Evolutionary conservation across 2,797 vertebrate genomes (phyloP), one percentile per base, ranked within the genome.

Genomic region (Psittacula echo): DNA sequence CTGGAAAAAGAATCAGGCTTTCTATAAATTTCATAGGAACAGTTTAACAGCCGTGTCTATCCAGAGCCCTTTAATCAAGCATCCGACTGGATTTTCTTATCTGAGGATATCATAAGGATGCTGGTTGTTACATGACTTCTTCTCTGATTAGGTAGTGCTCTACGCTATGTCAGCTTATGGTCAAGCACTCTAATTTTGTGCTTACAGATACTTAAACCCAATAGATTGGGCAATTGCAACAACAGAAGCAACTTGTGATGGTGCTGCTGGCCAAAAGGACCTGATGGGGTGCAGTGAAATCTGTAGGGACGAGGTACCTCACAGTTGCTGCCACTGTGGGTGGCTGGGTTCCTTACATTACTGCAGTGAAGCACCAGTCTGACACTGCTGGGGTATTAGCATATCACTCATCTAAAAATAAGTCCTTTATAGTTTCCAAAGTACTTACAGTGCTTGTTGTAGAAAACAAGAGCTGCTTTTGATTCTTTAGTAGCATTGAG

Each of bases 381-480:
- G 3, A 15, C n/a, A 3, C 66, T 85, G 51, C 62, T 79, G 85
- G 29, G 66, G 3, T 61, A 34, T 89, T 72, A 29, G 42, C 60
- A 7, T 47, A 83, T 50, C 93, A 20, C 30, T 91, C 72, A 56
- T 4, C 44, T 67, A 17, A 51, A 89, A 91, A 13, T 9, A 90
- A 87, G 51, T 37, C 51, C 80, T 92, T 66, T 74, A 16, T 8
- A 26, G 44, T 65, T 85, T 82, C 27, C 44, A 6, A 34, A 85
- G 85, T 66, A 58, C 61, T 60, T 71, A 6, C 9, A 58, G 27
- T 53, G 48, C 65, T 85, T 32, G 45, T 24, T 73, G 83, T 37
- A 72, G 77, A 42, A 62, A 93, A 81, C 82, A 94, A 13, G 74
- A 89, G 66, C 94, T 92, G 92, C 77, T 87, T 92, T 78, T 76